Conservation (phyloP, 1,140 invertebrate genomes). For the Cecropterus lyciades region DNA sequence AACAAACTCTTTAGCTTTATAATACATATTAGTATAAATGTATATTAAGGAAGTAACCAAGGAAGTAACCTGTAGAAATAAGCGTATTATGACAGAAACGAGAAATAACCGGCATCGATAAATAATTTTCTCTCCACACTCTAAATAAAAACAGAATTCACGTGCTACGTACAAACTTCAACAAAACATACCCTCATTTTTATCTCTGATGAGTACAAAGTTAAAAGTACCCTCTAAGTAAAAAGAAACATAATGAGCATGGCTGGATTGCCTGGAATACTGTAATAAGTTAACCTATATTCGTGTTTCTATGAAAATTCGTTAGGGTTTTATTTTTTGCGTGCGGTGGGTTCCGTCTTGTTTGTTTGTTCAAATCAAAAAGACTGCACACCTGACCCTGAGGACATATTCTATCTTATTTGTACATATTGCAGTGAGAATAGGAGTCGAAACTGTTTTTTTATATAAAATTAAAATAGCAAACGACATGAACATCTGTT, state of each 20-base stretch:
- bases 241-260: constrained; percentile 17
- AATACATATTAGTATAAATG: no score
- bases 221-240: constrained; percentile 20
- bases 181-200: constrained; percentile 13
- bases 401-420: no score
- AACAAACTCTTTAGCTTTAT: no score
- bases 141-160: neutral
- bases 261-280: constrained; percentile 11
- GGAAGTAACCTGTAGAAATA: no score
- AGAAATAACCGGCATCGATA: constrained; percentile 6
- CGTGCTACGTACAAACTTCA: neutral
- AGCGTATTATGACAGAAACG: no score
- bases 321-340: constrained; percentile 7
- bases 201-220: constrained; percentile 11
- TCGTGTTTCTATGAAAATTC: constrained; percentile 11
- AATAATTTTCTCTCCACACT: neutral
- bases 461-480: no score
- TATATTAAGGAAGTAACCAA: no score
- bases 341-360: constrained; percentile 1
- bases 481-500: no score
- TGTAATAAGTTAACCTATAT: constrained; percentile 23
- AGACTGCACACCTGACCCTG: no score
- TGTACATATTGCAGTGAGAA: no score
- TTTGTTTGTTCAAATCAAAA: no score
- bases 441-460: no score